Percentiles rank a stretch among this genome's conserved stretches.
Evolutionary conservation across 2,888 invertebrate species (phyloP).

Genomic region (Carabus problematicus): DNA sequence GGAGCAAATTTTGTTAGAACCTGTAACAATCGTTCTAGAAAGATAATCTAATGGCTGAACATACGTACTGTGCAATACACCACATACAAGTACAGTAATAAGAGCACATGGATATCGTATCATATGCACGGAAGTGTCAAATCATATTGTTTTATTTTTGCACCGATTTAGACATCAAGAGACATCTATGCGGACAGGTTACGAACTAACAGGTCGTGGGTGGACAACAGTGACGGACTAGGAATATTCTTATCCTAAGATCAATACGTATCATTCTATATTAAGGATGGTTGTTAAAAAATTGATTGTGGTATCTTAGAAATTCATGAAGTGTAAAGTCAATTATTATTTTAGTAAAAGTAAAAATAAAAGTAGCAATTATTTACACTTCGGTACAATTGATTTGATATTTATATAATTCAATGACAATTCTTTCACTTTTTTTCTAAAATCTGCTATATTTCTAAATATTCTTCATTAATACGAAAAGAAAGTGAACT

Average conservation of each 20-base stretch:
- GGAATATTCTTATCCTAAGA: background rate
- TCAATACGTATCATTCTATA: background rate
- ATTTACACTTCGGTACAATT: too few species aligned
- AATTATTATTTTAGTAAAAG: too few species aligned
- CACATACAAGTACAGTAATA: too few species aligned
- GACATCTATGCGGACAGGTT: constrained; percentile 28
- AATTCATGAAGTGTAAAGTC: too few species aligned
- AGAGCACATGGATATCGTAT: constrained; percentile 7
- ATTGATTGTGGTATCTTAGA: too few species aligned
- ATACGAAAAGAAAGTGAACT: constrained; percentile 27
- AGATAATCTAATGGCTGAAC: too few species aligned
- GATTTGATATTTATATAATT: too few species aligned
- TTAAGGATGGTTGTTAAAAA: too few species aligned
- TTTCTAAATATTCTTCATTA: constrained; percentile 15
- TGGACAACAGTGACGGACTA: background rate
- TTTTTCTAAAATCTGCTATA: constrained; percentile 22
- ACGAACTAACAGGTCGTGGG: constrained; percentile 22
- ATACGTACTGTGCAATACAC: too few species aligned
- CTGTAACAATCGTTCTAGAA: background rate
- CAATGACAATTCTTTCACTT: constrained; percentile 18
- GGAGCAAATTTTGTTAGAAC: background rate
- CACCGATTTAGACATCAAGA: constrained; percentile 9
- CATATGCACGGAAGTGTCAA: constrained; percentile 19
- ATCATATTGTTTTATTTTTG: constrained; percentile 17
- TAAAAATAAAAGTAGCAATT: too few species aligned